These are phyloP conservation scores for Lonchura striata DNA, from an alignment of 2,113 vertebrate genomes.

Conservation along the genomic window DNA sequence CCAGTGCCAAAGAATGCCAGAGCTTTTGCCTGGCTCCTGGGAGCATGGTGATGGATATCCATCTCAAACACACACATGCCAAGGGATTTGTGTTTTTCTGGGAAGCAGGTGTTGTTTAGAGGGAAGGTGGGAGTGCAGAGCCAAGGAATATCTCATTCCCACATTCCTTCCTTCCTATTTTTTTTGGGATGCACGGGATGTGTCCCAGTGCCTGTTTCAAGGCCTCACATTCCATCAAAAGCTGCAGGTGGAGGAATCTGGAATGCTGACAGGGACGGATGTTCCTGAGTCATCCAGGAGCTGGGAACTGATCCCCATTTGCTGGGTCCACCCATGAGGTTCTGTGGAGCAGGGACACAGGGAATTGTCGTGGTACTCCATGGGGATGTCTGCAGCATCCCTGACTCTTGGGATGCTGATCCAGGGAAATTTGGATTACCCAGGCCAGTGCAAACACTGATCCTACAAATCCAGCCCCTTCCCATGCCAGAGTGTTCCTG, in stretches of 20 bases:
- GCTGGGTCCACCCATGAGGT: neutral
- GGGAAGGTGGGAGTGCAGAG: neutral
- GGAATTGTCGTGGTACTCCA: rapidly evolving
- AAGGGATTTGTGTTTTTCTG: neutral
- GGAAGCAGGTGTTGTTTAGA: neutral
- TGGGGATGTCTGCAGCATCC: neutral
- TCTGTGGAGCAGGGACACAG: neutral
- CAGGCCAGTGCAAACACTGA: neutral
- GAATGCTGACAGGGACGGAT: neutral
- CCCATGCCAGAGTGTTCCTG: neutral
- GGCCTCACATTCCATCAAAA: neutral
- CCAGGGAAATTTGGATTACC: neutral
- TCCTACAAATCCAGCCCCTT: neutral
- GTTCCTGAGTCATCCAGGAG: neutral
- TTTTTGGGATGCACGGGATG: rapidly evolving
- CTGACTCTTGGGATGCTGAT: neutral
- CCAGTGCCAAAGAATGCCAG: neutral
- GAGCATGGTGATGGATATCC: rapidly evolving
- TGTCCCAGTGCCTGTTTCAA: neutral
- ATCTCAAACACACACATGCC: rapidly evolving
- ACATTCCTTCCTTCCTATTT: neutral
- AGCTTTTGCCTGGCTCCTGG: neutral
- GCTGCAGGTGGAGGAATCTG: neutral
- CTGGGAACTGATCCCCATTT: neutral
- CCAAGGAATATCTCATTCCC: neutral